These are phyloP conservation scores for Macropus fuliginosus DNA, from an alignment of 2,797 vertebrate species.

Conservation along the genomic window DNA sequence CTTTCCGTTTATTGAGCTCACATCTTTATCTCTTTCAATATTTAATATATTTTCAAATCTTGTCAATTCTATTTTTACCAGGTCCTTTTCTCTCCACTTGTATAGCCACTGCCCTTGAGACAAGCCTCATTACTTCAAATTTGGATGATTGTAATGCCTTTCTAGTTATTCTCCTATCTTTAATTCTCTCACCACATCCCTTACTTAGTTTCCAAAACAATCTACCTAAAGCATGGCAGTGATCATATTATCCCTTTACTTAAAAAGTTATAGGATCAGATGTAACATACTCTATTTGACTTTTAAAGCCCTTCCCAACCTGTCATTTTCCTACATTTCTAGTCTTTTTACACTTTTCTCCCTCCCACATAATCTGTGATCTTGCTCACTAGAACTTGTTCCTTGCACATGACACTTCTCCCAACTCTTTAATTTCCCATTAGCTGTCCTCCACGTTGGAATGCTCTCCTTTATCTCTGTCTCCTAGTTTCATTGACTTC, in stretches of 20 bases:
- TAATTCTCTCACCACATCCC: not conserved
- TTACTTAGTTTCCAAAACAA: not conserved
- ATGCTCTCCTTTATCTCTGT: not conserved
- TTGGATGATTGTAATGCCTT: not conserved
- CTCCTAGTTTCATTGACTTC: not conserved
- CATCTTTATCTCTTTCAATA: not conserved
- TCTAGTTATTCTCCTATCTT: not conserved
- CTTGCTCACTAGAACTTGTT: not conserved
- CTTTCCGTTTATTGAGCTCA: not conserved
- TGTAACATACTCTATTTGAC: not conserved
- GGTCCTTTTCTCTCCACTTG: not conserved
- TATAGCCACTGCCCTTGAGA: not conserved
- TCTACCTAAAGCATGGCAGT: not conserved
- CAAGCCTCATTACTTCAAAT: not conserved
- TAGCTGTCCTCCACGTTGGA: not conserved
- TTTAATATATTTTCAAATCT: not conserved
- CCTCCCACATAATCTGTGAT: not conserved
- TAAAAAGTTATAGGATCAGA: not conserved
- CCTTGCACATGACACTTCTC: not conserved
- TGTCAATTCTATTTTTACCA: not conserved
- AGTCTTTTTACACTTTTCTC: not conserved
- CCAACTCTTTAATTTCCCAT: not conserved
- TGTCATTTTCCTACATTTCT: not conserved
- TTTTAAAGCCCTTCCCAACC: not conserved
- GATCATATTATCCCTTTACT: not conserved